These are phyloP conservation scores for Aplysina aerophoba DNA, from an alignment of 37 sponge, comb jelly and placozoan genomes.

Conservation along the genomic window DNA sequence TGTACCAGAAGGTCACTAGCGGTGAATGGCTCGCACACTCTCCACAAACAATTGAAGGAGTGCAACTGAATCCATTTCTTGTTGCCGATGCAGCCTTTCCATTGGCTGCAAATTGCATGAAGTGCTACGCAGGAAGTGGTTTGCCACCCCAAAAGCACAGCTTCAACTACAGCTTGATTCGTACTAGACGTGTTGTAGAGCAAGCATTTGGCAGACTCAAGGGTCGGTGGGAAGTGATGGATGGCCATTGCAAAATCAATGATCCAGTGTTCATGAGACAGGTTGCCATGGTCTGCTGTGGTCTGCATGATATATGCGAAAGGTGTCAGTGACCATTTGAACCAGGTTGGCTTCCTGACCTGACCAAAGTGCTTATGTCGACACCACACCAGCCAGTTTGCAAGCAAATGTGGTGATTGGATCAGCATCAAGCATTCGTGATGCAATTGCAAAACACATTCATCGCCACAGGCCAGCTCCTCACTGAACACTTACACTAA, in stretches of 20 bases:
- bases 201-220: constrained; percentile 49
- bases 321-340: background rate
- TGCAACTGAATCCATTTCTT: background rate
- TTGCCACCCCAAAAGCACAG: background rate
- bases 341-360: background rate
- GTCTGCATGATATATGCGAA: constrained; percentile 28
- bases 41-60: background rate
- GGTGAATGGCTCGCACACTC: background rate
- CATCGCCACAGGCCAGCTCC: constrained; percentile 8
- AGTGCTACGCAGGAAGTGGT: background rate
- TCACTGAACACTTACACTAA: no score
- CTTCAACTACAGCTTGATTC: constrained; percentile 22
- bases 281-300: constrained; percentile 36
- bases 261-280: constrained; percentile 31
- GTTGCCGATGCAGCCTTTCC: constrained; percentile 33
- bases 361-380: background rate
- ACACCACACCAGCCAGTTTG: background rate
- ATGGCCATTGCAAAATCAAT: constrained; percentile 7
- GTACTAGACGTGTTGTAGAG: constrained; percentile 32
- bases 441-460: background rate
- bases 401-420: background rate
- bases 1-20: background rate
- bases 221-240: constrained; percentile 23
- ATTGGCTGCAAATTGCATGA: background rate
- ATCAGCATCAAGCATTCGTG: background rate